Evolutionary conservation across 2,797 vertebrate genomes (phyloP).

Genomic region (Sebastes flavidus): DNA sequence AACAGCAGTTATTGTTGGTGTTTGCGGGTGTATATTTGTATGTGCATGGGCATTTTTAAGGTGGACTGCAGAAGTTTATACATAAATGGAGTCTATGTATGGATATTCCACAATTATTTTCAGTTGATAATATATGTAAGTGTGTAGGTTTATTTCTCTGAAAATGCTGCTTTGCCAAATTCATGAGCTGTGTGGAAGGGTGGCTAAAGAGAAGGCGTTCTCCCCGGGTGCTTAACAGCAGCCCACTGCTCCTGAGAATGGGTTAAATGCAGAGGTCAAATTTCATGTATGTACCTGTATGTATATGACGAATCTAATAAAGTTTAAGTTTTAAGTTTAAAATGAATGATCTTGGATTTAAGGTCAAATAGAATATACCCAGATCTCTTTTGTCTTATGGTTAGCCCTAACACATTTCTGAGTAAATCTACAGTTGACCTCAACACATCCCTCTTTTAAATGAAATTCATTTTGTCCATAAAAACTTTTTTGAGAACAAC

Average conservation of each 20-base stretch:
- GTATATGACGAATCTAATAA: too few species aligned
- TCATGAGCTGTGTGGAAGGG: background rate
- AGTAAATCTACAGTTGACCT: constrained; percentile 2
- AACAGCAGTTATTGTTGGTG: background rate
- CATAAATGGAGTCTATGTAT: background rate
- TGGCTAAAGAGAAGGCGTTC: background rate
- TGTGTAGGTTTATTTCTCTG: background rate
- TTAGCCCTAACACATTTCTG: background rate
- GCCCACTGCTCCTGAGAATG: too few species aligned
- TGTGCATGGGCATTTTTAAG: background rate
- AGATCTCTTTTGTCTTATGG: background rate
- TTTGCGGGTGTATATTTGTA: background rate
- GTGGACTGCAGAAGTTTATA: background rate
- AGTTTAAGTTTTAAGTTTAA: background rate
- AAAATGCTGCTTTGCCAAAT: background rate
- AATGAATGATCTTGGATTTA: background rate
- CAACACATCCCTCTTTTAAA: background rate
- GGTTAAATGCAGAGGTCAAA: too few species aligned
- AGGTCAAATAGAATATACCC: background rate
- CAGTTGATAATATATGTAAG: background rate
- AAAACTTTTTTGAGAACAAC: background rate
- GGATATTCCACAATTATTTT: background rate
- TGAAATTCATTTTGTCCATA: background rate
- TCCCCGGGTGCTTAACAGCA: too few species aligned
- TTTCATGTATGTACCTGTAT: too few species aligned